Base-by-base conservation (phyloP, 2,888 invertebrate species). In the Diplolepis rosae region DNA sequence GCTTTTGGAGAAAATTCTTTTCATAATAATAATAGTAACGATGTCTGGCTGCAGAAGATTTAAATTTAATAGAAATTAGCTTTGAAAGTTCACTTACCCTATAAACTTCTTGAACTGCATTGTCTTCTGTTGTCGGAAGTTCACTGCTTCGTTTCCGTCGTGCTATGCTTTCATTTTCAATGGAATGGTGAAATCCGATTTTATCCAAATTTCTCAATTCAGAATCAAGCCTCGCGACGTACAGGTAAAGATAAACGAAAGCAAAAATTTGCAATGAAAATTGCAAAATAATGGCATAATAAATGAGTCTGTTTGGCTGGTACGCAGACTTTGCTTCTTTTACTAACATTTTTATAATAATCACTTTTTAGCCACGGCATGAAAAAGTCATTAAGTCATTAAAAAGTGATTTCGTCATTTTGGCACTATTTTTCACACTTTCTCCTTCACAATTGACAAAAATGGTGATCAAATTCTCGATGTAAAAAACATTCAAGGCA, bases 61-160 rank as follows among this genome's bases (percentile, higher is more conserved):
- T 35, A 48, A 56, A 48, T 42, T 28, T 32, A 39, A 66, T 52
- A 45, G 32, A 35, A 48, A 54, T 50, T 4, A 70, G n/a, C n/a
- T 48, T 67, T 35, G 30, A 70, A 66, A 42, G 45, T 51, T 30
- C 42, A 77, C 80, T 79, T 80, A 88, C 88, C 81, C 86, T 82
- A 68, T 84, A 84, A 42, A 83, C 75, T 66, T 87, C 87, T 5
- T 84, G 84, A 15, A 88, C 87, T 9, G 87, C 83, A 70, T 88
- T 88, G 77, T 88, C 87, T 69, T 87, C 88, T 6, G 85, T 68
- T 2, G 82, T 79, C 6, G 87, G 86, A 50, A 87, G 70, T 1
- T 84, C 80, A 67, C 86, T 84, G 77, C 86, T 88, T 3, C 88
- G 82, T 74, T 85, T 88, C 32, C 82, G 79, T 2, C 87, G 82